These are phyloP conservation scores for Drosophila nigritarsus DNA, from an alignment of 2,888 invertebrate genomes.

Conservation along the genomic window DNA sequence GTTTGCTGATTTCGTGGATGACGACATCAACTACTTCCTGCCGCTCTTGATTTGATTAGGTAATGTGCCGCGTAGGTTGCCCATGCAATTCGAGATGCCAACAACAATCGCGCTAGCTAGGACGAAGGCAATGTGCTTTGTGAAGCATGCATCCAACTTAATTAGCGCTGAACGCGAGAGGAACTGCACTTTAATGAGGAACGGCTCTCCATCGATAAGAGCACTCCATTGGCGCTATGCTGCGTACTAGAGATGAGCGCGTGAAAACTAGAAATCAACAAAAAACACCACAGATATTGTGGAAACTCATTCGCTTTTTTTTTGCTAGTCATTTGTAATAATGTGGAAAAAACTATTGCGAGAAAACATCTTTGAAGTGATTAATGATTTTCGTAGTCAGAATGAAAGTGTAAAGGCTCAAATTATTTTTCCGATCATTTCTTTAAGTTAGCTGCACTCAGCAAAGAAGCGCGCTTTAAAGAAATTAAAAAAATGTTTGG, in stretches of 20 bases:
- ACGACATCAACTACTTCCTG: slow-evolving; percentile 64
- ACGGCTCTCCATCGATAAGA: slow-evolving; percentile 61
- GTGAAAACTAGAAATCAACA: not conserved
- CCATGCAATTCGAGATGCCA: slow-evolving; percentile 5
- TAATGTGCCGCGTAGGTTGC: slow-evolving; percentile 36
- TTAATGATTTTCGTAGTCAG: not conserved
- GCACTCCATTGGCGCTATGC: slow-evolving; percentile 10
- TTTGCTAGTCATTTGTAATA: not conserved
- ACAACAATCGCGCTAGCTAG: not conserved
- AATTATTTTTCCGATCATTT: not conserved
- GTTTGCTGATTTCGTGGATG: slow-evolving; percentile 47
- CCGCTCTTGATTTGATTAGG: slow-evolving; percentile 68
- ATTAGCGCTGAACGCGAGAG: slow-evolving; percentile 55
- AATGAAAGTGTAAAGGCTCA: not conserved
- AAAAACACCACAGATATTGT: not conserved
- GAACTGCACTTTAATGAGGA: slow-evolving; percentile 67
- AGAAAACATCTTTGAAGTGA: not conserved
- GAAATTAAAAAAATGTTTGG: not conserved
- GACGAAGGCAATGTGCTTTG: slow-evolving; percentile 14
- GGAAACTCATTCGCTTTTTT: not conserved
- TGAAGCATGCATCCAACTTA: slow-evolving; percentile 64
- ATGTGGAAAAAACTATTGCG: not conserved
- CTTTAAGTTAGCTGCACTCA: not conserved
- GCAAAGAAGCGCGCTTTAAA: not conserved
- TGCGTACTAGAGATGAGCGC: not conserved